phyloP scores from a whole-genome alignment of 2,113 vertebrate genomes.

The Loxodonta africana region DNA sequence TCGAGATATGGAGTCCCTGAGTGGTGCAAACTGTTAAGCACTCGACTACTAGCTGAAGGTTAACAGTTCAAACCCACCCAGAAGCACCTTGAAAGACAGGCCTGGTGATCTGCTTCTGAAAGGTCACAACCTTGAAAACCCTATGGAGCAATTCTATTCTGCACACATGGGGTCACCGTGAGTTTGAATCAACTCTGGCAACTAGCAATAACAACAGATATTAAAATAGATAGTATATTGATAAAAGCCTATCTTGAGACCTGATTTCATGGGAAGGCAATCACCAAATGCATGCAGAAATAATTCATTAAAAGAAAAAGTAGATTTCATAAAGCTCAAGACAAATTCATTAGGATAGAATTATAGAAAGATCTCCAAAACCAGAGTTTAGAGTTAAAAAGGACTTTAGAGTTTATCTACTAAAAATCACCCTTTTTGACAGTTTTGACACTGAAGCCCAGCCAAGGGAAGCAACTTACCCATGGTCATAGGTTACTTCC shows the following conservation, averaged over 20 bases:
- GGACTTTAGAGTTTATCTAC: background rate
- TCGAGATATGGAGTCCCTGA: too few species aligned
- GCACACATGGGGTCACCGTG: background rate
- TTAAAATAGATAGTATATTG: background rate
- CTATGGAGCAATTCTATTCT: background rate
- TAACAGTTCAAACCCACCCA: background rate
- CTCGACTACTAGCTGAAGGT: background rate
- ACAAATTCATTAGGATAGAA: slow-evolving; percentile 1
- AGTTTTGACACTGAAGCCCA: slow-evolving; percentile 23
- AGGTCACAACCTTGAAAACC: background rate
- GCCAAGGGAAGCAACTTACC: background rate
- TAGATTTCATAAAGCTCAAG: slow-evolving; percentile 29
- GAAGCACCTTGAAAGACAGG: background rate
- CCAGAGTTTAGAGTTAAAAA: background rate
- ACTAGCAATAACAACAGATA: background rate
- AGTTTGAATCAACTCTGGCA: too few species aligned
- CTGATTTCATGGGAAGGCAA: slow-evolving; percentile 29
- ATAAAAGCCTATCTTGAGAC: background rate
- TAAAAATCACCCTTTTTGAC: background rate
- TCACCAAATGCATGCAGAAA: background rate
- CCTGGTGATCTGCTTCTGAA: background rate
- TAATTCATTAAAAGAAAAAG: background rate
- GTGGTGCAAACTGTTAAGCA: too few species aligned
- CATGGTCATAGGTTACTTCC: slow-evolving; percentile 12
- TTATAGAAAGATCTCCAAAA: slow-evolving; percentile 26